phyloP scores from a whole-genome alignment of 2,888 invertebrate species.

The Eudasyphora cyanicolor region DNA sequence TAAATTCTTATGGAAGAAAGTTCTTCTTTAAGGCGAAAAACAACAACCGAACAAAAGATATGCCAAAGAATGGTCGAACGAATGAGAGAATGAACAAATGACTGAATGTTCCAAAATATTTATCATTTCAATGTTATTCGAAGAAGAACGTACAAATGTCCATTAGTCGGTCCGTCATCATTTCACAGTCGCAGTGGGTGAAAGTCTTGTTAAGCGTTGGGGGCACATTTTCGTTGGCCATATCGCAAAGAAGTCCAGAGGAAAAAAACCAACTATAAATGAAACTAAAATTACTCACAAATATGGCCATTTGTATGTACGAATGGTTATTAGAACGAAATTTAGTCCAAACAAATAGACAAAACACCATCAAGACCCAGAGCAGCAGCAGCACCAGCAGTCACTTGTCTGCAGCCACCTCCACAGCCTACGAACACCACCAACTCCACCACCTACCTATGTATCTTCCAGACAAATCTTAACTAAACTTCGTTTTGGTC shows the following conservation, averaged over 20 bases:
- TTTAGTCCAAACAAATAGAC: constrained; percentile 15
- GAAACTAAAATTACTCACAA: constrained; percentile 28
- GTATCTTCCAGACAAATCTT: background rate
- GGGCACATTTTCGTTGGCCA: background rate
- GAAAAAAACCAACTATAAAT: constrained; percentile 7
- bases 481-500: background rate
- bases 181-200: background rate
- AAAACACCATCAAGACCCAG: constrained; percentile 3
- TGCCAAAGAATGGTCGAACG: background rate
- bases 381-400: background rate
- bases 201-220: constrained; percentile 14
- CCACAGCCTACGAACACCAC: background rate
- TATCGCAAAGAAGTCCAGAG: constrained; percentile 26
- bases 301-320: background rate
- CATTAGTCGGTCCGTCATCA: background rate
- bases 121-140: constrained; percentile 1
- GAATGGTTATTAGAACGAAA: constrained; percentile 41
- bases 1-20: constrained; percentile 26
- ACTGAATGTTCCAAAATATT: constrained; percentile 3
- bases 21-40: constrained; percentile 1
- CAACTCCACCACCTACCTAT: background rate
- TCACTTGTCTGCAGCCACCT: no score
- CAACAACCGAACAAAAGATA: constrained; percentile 3
- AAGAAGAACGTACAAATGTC: background rate
- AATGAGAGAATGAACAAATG: constrained; percentile 3